A percentile compares a stretch with the other conserved stretches of the same genome.
These are phyloP conservation scores for Plumapathes pennacea DNA, from an alignment of 92 coral and sea anemone species.

Conservation along the genomic window DNA sequence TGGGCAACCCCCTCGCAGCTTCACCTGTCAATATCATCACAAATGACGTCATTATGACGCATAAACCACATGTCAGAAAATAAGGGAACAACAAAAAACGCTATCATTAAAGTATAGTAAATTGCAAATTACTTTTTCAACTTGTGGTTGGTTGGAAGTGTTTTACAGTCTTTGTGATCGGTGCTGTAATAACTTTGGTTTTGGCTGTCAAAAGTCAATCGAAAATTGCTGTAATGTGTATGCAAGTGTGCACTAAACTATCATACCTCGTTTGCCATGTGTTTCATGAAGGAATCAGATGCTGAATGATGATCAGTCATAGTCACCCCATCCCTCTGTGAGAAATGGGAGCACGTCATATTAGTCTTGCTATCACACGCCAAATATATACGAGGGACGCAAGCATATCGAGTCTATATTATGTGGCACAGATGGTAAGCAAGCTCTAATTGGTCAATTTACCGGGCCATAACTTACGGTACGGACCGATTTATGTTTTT, in stretches of 20 bases:
- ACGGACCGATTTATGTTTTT: too few relatives aligned
- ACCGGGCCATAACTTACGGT: too few relatives aligned
- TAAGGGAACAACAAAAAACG: too few relatives aligned
- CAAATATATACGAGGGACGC: too few relatives aligned
- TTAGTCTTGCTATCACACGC: too few relatives aligned
- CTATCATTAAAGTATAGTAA: not conserved
- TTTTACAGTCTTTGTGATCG: not conserved
- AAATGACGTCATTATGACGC: not conserved
- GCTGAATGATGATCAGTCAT: constrained; percentile 91
- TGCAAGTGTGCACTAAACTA: not conserved
- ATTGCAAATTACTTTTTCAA: not conserved
- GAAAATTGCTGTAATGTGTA: not conserved
- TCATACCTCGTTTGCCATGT: constrained; percentile 86
- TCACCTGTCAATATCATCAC: constrained; percentile 37
- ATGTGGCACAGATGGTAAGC: too few relatives aligned
- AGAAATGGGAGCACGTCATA: too few relatives aligned
- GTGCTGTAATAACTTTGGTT: not conserved
- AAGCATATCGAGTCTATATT: too few relatives aligned
- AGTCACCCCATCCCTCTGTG: constrained; percentile 91
- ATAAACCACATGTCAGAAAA: too few relatives aligned
- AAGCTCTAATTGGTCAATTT: too few relatives aligned
- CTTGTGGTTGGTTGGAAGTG: not conserved
- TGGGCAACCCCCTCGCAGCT: constrained; percentile 91
- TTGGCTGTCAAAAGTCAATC: not conserved
- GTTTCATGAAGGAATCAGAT: constrained; percentile 88